Evolutionary conservation across 2,888 invertebrate species (phyloP), one percentile per base, ranked within the genome.

Genomic region (Bruchidius siliquastri): DNA sequence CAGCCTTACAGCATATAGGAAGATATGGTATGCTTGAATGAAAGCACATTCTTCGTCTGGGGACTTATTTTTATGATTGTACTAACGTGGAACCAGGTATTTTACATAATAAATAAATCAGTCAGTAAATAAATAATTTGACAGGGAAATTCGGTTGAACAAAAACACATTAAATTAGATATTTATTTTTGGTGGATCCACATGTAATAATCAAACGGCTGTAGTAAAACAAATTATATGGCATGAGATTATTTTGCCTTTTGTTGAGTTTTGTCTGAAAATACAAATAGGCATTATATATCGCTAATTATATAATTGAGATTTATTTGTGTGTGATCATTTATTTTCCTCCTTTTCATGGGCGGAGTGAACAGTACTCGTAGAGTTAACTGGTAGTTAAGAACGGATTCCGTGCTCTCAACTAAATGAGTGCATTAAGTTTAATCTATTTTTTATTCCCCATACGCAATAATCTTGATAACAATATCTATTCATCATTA

Each of bases 141-240:
- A 74, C 72, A 74, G 78, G 76, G 76, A 78, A 78, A 75, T 73
- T 76, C 73, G 76, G 78, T 75, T 75, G 49, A 79, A 75, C 75
- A 76, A 76, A 79, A 79, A 79, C 79, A 79, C 79, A 79, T 78
- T 76, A 80, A 80, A 77, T 73, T 72, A 69, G 67, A 68, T 79
- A 79, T 79, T 79, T 79, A 77, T 80, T 80, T 80, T 78, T 72
- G 70, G 76, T 79, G 69, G 75, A 68, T 72, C 72, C 76, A 75
- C 78, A 78, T 78, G 78, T 79, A 80, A 80, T 80, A 80, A 80
- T 80, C 79, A 80, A 80, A 78, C 77, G 67, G 72, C 70, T 67
- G 77, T 77, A 78, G 75, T 77, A 75, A 79, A 80, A 77, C 77
- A 78, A 76, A 79, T 78, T 77, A 80, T 70, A 21, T 71, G 68